phyloP scores from a whole-genome alignment of 2,888 invertebrate species.

The Zelleria hepariella region DNA sequence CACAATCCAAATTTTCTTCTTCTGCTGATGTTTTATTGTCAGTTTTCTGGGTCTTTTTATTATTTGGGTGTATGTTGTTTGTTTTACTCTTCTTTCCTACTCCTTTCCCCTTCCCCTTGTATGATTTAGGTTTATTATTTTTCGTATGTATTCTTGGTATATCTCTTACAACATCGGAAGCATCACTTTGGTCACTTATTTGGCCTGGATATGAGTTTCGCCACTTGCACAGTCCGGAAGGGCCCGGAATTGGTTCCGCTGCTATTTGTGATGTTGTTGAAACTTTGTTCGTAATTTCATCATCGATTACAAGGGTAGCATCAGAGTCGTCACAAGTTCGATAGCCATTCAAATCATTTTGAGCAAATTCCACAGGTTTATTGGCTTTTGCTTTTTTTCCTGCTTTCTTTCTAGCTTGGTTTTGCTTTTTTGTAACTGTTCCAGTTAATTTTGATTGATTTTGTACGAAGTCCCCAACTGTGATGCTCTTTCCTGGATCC shows the following conservation, averaged over 20 bases:
- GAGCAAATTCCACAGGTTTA: too few relatives aligned
- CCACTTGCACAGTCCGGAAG: neutral
- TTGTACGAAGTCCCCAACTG: neutral
- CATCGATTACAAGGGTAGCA: neutral
- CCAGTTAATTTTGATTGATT: too few relatives aligned
- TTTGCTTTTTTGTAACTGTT: neutral
- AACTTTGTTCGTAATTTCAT: neutral
- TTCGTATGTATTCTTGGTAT: neutral
- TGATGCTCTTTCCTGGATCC: neutral
- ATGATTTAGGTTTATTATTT: neutral
- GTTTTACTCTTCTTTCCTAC: neutral
- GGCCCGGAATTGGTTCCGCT: neutral
- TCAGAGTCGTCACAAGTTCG: neutral
- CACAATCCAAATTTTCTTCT: neutral
- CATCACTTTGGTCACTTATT: neutral
- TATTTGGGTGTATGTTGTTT: too few relatives aligned
- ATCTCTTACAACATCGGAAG: conserved; percentile 3
- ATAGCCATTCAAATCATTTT: neutral
- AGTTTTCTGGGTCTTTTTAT: too few relatives aligned
- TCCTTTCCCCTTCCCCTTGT: neutral
- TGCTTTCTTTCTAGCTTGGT: neutral
- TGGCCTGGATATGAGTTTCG: neutral
- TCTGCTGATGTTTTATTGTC: too few relatives aligned
- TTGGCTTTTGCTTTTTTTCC: neutral
- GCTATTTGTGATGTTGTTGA: too few relatives aligned